These are phyloP conservation scores for Chelon labrosus DNA, from an alignment of 2,797 vertebrate species.

Conservation along the genomic window DNA sequence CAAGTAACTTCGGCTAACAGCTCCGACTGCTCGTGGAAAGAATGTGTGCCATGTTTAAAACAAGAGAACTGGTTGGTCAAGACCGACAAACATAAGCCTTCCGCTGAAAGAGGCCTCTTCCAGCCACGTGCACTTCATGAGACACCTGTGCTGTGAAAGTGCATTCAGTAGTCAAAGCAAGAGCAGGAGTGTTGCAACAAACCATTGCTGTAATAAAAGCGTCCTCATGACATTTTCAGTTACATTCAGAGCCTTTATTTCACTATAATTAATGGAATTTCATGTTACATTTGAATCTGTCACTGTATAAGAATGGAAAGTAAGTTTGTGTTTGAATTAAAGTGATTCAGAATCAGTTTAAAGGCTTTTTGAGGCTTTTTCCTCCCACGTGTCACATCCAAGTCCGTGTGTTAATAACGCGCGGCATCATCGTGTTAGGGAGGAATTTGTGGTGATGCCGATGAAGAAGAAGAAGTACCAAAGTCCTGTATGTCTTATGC, in stretches of 20 bases:
- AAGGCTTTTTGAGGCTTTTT: background rate
- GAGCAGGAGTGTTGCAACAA: constrained; percentile 3
- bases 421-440: constrained; percentile 67
- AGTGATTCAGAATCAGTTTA: constrained; percentile 1
- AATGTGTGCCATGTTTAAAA: constrained; percentile 39
- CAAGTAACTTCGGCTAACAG: background rate
- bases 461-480: too few species aligned
- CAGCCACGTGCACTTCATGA: background rate
- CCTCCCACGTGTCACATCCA: accelerated
- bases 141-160: constrained; percentile 2
- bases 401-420: constrained; percentile 55
- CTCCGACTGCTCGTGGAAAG: constrained; percentile 33
- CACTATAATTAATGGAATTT: background rate
- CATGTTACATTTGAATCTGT: constrained; percentile 5
- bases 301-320: background rate
- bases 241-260: constrained; percentile 28
- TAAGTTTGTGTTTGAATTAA: background rate
- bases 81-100: constrained; percentile 7
- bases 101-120: constrained; percentile 18
- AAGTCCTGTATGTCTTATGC: too few species aligned
- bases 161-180: constrained; percentile 20
- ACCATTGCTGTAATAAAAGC: background rate
- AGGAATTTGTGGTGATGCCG: too few species aligned
- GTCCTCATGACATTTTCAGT: background rate
- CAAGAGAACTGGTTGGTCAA: constrained; percentile 52